Base-by-base conservation (phyloP, 1,140 invertebrate genomes). In the Drosophila kanapiae region DNA sequence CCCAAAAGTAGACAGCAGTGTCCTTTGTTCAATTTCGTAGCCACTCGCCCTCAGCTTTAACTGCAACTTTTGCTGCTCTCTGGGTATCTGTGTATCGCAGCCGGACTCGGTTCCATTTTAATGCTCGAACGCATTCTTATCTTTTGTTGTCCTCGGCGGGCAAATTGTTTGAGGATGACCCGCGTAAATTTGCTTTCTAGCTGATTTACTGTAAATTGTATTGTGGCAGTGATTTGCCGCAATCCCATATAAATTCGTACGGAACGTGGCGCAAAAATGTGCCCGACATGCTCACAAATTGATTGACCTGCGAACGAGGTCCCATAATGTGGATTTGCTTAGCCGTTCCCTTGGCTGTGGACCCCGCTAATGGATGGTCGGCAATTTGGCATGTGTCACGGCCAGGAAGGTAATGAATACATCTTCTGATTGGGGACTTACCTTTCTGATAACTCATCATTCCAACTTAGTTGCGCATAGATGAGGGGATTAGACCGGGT, bases 401-500 rank as follows among this genome's bases (percentile, higher is more conserved):
- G 60, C 9, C 79, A 82, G 74, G 37, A 33, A 38, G 56, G 56
- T 56, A 23, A 48, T 51, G 74, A 38, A 75, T 61, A 35, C 33
- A 58, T 61, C 35, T 33, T 40, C 29, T 53, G 33, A 33, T 37
- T 42, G 49, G 51, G 9, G 35, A 91, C 91, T 85, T 82, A 92
- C 91, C 91, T 76, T 92, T 92, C 69, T 92, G 91, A 81, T 92
- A 92, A 85, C 91, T 92, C 91, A 92, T 92, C 78, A 77, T 90
- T 82, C 56, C 64, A 72, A 74, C 79, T 82, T 72, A 74, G 51
- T 63, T 54, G 54, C 83, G 68, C 77, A 85, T 86, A 70, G 59
- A 87, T 76, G 71, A 51, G 43, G 29, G 14, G 43, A 75, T 56
- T 38, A 31, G 13, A 40, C 45, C 45, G 43, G 23, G 10, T 72